Base-by-base conservation (phyloP, 2,888 invertebrate species). In the Pseudococcus longispinus region DNA sequence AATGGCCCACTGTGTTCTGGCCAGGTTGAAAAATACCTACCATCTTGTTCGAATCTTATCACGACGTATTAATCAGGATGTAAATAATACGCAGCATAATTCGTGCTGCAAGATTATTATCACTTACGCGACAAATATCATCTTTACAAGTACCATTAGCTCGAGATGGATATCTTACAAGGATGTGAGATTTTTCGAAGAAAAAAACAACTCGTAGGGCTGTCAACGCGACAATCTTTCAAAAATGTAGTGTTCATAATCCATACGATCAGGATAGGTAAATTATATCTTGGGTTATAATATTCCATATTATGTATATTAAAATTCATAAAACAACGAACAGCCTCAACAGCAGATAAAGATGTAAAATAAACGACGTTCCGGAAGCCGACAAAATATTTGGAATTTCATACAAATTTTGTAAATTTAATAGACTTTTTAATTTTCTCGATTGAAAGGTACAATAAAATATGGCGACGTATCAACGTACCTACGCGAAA, bases 331-430 rank as follows among this genome's bases (percentile, higher is more conserved):
- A 37, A 15, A n/a, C 1, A 77, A n/a, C 42, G 32, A 74, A 15
- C 1, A 18, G 13, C 1, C n/a, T n/a, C n/a, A n/a, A 65, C 29
- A 11, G n/a, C n/a, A 29, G 18, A 70, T 70, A 29, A 70, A 70
- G 70, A 70, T 18, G n/a, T 70, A 26, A 70, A 70, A 18, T 70
- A 29, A 70, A 29, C 18, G 13, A 18, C 20, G 2, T 32, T 13
- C 20, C 77, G 42, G 77, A 80, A 80, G 77, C 77, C 77, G 77
- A 80, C 77, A 20, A 80, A 80, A 80, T 80, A 29, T 29, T 42
- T 9, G n/a, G 11, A 42, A 80, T 80, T 80, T 80, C 18, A 11
- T 37, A n/a, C 77, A n/a, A 42, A 37, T 70, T 29, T 29, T 15
- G 18, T 29, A 29, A 70, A 32, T 70, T 70, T 29, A 65, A 13